Base-by-base conservation (phyloP, 2,888 invertebrate genomes). In the Drosophila cognata region DNA sequence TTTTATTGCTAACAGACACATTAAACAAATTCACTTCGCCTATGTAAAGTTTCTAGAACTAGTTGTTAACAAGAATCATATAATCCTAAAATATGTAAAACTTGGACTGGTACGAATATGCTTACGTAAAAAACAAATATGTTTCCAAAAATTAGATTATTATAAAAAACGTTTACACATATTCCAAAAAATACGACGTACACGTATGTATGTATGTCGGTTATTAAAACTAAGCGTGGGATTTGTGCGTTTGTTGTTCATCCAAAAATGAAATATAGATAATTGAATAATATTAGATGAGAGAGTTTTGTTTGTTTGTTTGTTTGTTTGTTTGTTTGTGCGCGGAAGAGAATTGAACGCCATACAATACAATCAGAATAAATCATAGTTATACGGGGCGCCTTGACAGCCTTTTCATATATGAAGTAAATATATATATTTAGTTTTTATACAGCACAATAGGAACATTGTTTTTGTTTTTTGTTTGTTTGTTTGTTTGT, bases 51-150 rank as follows among this genome's bases (percentile, higher is more conserved):
- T 59, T 16, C 21, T 41, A 50, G n/a, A 21, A 36, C 18, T 55
- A 69, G 21, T 52, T 64, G 50, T 43, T 60, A 66, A 81, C 73
- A 69, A 77, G 68, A 81, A 81, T 73, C 53, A 73, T 79, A 70
- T 79, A 61, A 69, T 66, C 69, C 67, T 77, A 87, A 73, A 74
- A 74, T 51, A 82, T 87, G 68, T 79, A 79, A 79, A 84, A 74
- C 77, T 77, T 84, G 89, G 89, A 84, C 81, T 67, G 82, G 72
- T 56, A 71, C 52, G 71, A 52, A 57, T 68, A 55, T 52, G 21
- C 48, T 48, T 57, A 72, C 73, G 68, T 55, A 56, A 73, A 36
- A 70, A 73, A 81, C 56, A 77, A 73, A 79, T 79, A 79, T 46
- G 51, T 70, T 21, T 66, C 60, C 55, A 81, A 77, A 81, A 77